Evolutionary conservation across 2,113 vertebrate genomes (phyloP).

Genomic region (Phainopepla nitens): DNA sequence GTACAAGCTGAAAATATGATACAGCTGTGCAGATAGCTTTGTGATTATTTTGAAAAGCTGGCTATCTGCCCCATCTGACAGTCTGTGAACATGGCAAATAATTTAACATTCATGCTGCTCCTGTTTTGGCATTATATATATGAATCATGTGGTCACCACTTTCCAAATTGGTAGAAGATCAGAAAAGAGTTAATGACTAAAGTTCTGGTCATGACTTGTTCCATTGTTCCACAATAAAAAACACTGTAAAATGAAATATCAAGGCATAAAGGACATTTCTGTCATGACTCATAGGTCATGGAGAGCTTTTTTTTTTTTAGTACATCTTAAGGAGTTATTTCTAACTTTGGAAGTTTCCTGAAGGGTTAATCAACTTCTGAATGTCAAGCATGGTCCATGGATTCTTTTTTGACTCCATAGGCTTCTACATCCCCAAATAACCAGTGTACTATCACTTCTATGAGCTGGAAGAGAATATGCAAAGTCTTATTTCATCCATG

Average conservation of each 20-base stretch:
- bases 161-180: conserved; percentile 41
- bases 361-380: conserved; percentile 16
- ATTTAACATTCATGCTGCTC: conserved; percentile 65
- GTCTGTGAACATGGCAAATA: conserved; percentile 71
- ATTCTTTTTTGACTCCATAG: not conserved
- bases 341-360: conserved; percentile 63
- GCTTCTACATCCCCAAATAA: not conserved
- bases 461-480: not conserved
- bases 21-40: conserved; percentile 65
- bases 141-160: conserved; percentile 51
- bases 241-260: conserved; percentile 10
- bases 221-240: conserved; percentile 14
- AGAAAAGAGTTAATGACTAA: conserved; percentile 47
- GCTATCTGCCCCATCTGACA: conserved; percentile 70
- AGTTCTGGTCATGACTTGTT: conserved; percentile 30
- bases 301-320: not conserved
- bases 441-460: not conserved
- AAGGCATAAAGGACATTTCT: conserved; percentile 30
- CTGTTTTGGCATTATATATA: conserved; percentile 65
- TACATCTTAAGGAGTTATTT: conserved; percentile 18
- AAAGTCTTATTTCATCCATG: not conserved
- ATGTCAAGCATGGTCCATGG: conserved; percentile 1
- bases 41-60: conserved; percentile 66
- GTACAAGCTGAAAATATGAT: conserved; percentile 60
- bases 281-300: not conserved